phyloP scores from a whole-genome alignment of 2,888 invertebrate species.

The Cheilosia variabilis region DNA sequence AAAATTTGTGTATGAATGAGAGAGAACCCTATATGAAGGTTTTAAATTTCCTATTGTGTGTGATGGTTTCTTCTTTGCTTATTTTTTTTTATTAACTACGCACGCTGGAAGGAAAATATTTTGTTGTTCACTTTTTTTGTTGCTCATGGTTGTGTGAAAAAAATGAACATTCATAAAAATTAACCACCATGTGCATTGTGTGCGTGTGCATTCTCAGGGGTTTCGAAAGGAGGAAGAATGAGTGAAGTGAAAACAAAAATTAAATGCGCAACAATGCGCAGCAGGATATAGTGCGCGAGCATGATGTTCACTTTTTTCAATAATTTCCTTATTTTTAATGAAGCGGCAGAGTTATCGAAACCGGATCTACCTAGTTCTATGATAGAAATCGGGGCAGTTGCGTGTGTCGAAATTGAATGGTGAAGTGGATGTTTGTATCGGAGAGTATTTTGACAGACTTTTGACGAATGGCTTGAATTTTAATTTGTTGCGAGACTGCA shows the following conservation, averaged over 20 bases:
- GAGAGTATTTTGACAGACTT: neutral
- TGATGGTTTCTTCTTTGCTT: constrained; percentile 11
- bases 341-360: constrained; percentile 19
- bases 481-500: neutral
- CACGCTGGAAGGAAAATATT: constrained; percentile 32
- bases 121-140: constrained; percentile 9
- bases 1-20: constrained; percentile 70
- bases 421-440: neutral
- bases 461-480: neutral
- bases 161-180: constrained; percentile 73
- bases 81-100: constrained; percentile 16
- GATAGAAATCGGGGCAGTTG: neutral
- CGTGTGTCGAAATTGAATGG: constrained; percentile 18
- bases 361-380: constrained; percentile 50
- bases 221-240: constrained; percentile 34
- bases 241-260: constrained; percentile 47
- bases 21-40: constrained; percentile 54
- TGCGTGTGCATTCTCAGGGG: constrained; percentile 55
- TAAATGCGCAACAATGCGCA: constrained; percentile 74
- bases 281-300: constrained; percentile 57
- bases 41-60: constrained; percentile 71
- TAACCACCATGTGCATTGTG: constrained; percentile 71
- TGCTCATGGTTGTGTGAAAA: constrained; percentile 27
- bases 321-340: neutral
- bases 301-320: constrained; percentile 47